A percentile compares a stretch with the other conserved stretches of the same genome.
phyloP scores from a whole-genome alignment of 2,888 invertebrate genomes.

The Caenorhabditis japonica region DNA sequence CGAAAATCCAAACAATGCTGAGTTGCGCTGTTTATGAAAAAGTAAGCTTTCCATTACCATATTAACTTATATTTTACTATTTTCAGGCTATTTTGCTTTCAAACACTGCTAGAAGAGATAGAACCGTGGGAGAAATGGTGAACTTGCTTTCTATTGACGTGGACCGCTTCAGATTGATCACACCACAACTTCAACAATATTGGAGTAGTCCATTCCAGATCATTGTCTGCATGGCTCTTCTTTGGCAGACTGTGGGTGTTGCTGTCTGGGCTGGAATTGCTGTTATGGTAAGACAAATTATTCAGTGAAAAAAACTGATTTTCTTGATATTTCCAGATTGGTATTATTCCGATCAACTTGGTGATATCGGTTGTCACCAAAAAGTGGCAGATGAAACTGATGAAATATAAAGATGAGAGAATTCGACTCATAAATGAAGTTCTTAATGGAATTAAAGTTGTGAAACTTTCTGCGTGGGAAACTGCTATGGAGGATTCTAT shows the following conservation, averaged over 20 bases:
- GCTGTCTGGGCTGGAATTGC: slow-evolving; percentile 91
- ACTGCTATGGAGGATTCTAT: slow-evolving; percentile 73
- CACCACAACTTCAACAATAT: slow-evolving; percentile 75
- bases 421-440: slow-evolving; percentile 95
- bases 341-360: slow-evolving; percentile 80
- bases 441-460: slow-evolving; percentile 87
- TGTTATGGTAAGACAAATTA: slow-evolving; percentile 87
- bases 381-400: slow-evolving; percentile 83
- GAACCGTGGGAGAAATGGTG: slow-evolving; percentile 80
- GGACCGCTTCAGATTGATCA: slow-evolving; percentile 78
- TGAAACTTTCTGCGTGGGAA: slow-evolving; percentile 80
- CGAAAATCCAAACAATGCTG: slow-evolving; percentile 70
- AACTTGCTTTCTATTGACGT: slow-evolving; percentile 80
- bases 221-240: slow-evolving; percentile 75
- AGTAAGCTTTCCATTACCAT: slow-evolving; percentile 72
- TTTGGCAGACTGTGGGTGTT: slow-evolving; percentile 81
- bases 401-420: slow-evolving; percentile 93
- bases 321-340: slow-evolving; percentile 28
- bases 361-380: slow-evolving; percentile 68
- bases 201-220: slow-evolving; percentile 76
- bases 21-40: slow-evolving; percentile 77
- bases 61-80: no score
- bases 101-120: slow-evolving; percentile 78
- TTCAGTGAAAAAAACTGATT: no score
- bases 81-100: slow-evolving; percentile 78